Conservation (phyloP, 2,888 invertebrate genomes). For the Platycheirus albimanus region DNA sequence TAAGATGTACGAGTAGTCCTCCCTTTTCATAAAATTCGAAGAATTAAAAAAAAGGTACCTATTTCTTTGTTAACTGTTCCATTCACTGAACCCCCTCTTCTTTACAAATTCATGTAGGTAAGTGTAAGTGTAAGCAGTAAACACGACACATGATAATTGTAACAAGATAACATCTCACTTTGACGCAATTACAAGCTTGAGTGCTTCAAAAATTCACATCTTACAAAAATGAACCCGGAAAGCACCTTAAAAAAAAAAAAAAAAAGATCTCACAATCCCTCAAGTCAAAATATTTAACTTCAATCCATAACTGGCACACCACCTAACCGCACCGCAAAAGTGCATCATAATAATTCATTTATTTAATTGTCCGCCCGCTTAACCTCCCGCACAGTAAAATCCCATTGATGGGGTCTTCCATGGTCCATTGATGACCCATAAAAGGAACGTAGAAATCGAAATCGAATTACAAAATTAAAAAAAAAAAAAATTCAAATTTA, state of each 20-base stretch:
- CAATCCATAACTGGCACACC: not conserved
- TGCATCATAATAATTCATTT: slow-evolving; percentile 65
- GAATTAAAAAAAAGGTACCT: too few species aligned
- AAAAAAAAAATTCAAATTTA: slow-evolving; percentile 30
- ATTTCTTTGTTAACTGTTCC: too few species aligned
- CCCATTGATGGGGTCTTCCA: too few species aligned
- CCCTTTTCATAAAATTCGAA: too few species aligned
- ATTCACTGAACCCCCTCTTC: too few species aligned
- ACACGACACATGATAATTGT: not conserved
- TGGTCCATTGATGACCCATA: not conserved
- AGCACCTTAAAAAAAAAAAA: not conserved
- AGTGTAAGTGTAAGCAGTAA: too few species aligned
- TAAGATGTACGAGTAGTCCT: too few species aligned
- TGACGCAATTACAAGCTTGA: slow-evolving; percentile 65
- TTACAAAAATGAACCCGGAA: slow-evolving; percentile 42
- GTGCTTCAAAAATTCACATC: slow-evolving; percentile 28
- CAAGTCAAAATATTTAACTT: slow-evolving; percentile 41
- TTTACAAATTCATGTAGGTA: too few species aligned
- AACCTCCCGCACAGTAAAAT: not conserved
- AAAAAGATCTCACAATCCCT: not conserved
- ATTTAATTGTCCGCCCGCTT: slow-evolving; percentile 56
- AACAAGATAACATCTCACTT: slow-evolving; percentile 44
- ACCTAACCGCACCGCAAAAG: too few species aligned
- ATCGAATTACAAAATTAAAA: slow-evolving; percentile 29
- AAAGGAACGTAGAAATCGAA: slow-evolving; percentile 40